phyloP scores from a whole-genome alignment of 2,797 vertebrate genomes.

The Tympanoctomys barrerae region DNA sequence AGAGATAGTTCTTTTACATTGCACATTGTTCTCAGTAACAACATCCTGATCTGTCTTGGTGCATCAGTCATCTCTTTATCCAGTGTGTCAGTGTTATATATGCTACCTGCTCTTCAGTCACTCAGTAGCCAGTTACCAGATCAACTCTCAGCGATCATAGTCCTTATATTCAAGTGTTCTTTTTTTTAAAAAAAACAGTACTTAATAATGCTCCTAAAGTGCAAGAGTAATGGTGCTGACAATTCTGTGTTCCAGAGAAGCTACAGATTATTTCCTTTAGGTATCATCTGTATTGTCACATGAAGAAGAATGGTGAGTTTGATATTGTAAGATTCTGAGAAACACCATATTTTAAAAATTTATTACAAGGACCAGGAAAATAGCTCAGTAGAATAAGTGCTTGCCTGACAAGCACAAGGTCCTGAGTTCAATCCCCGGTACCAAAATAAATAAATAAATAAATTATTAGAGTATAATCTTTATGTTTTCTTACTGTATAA shows the following conservation, averaged over 20 bases:
- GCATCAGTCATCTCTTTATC: background rate
- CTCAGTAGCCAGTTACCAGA: background rate
- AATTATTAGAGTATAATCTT: background rate
- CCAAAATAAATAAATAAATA: too few species aligned
- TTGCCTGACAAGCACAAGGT: too few species aligned
- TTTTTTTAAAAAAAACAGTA: background rate
- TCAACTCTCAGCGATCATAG: background rate
- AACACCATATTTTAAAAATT: background rate
- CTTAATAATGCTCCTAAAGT: background rate
- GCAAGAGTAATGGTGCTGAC: background rate
- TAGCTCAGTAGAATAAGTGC: too few species aligned
- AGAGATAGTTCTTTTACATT: background rate
- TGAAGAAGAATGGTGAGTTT: background rate
- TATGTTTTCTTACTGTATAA: background rate
- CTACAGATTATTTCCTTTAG: background rate
- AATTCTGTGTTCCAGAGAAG: background rate
- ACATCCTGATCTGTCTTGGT: background rate
- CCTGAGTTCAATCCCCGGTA: too few species aligned
- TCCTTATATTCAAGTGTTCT: background rate
- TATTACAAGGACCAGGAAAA: background rate
- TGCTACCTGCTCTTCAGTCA: background rate
- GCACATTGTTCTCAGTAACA: background rate
- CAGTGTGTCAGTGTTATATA: background rate
- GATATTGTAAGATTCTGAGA: background rate
- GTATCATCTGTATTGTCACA: background rate